Evolutionary conservation across 2,797 vertebrate species (phyloP).

Genomic region (Lateolabrax maculatus): DNA sequence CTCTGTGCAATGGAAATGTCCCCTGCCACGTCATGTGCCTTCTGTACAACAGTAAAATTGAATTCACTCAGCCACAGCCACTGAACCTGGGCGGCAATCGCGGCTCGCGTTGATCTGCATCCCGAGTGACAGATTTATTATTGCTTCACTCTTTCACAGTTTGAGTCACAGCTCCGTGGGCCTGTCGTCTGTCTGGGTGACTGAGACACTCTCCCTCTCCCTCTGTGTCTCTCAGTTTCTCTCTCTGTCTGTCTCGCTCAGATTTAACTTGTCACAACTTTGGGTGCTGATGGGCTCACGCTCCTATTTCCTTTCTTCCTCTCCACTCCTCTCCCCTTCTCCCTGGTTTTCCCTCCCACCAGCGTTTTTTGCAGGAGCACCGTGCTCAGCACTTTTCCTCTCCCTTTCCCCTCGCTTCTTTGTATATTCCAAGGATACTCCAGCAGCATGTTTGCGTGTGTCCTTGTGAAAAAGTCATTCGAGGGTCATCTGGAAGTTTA

Average conservation of each 20-base stretch:
- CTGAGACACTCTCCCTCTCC: background rate
- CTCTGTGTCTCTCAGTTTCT: background rate
- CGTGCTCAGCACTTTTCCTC: slow-evolving; percentile 42
- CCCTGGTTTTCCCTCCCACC: background rate
- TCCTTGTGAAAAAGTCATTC: slow-evolving; percentile 47
- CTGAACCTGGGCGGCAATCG: slow-evolving; percentile 13
- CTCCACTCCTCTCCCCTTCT: background rate
- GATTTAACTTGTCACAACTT: slow-evolving; percentile 44
- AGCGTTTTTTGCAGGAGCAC: slow-evolving; percentile 39
- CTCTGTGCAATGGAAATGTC: slow-evolving; percentile 4
- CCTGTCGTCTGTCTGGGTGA: slow-evolving; percentile 51
- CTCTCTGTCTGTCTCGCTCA: background rate
- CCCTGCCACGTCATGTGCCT: slow-evolving; percentile 32
- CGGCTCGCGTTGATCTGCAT: slow-evolving; percentile 31
- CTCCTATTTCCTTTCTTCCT: background rate
- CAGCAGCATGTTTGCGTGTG: slow-evolving; percentile 39
- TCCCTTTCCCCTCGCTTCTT: slow-evolving; percentile 11
- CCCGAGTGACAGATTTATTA: slow-evolving; percentile 70
- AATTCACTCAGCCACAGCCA: slow-evolving; percentile 37
- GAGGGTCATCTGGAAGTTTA: slow-evolving; percentile 23
- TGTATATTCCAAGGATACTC: slow-evolving; percentile 62
- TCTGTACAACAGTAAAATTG: slow-evolving; percentile 37
- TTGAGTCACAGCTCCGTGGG: slow-evolving; percentile 65
- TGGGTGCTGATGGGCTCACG: slow-evolving; percentile 25
- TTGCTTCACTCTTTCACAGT: slow-evolving; percentile 69